Percentiles rank a stretch among this genome's conserved stretches.
Evolutionary conservation across 2,797 vertebrate species (phyloP).

Genomic region (Dryobates pubescens): DNA sequence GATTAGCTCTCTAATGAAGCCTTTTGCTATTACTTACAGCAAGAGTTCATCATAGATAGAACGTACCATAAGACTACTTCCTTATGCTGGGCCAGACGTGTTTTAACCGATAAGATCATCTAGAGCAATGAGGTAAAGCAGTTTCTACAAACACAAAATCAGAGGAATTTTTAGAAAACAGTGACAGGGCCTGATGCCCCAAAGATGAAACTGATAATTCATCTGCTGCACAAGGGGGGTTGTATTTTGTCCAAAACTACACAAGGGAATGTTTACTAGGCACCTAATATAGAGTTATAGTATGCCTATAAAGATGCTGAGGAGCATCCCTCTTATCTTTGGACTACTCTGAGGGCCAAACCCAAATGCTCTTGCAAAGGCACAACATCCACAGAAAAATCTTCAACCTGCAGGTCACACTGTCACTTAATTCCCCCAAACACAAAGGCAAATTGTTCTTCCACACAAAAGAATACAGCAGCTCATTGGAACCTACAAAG

Average conservation of each 20-base stretch:
- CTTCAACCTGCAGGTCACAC: not conserved
- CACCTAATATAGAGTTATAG: not conserved
- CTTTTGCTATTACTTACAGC: conserved; percentile 69
- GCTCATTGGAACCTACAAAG: not conserved
- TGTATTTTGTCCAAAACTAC: not conserved
- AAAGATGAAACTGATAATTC: not conserved
- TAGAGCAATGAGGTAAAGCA: not conserved
- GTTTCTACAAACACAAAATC: not conserved
- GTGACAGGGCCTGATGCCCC: not conserved
- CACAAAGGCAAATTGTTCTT: not conserved
- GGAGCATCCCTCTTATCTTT: not conserved
- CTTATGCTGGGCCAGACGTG: not conserved
- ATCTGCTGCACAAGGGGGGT: not conserved
- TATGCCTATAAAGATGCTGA: not conserved
- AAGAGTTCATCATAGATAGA: conserved; percentile 53
- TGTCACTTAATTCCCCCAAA: not conserved
- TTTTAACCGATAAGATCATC: conserved; percentile 23
- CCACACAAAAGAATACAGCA: not conserved
- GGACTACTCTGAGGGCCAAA: not conserved
- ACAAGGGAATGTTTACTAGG: not conserved
- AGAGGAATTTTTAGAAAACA: not conserved
- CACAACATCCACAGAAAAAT: not conserved
- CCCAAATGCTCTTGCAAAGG: not conserved
- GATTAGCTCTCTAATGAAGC: conserved; percentile 66
- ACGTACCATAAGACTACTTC: not conserved